Conservation (phyloP, 2,888 invertebrate genomes). For the Leptinotarsa tumamoca region DNA sequence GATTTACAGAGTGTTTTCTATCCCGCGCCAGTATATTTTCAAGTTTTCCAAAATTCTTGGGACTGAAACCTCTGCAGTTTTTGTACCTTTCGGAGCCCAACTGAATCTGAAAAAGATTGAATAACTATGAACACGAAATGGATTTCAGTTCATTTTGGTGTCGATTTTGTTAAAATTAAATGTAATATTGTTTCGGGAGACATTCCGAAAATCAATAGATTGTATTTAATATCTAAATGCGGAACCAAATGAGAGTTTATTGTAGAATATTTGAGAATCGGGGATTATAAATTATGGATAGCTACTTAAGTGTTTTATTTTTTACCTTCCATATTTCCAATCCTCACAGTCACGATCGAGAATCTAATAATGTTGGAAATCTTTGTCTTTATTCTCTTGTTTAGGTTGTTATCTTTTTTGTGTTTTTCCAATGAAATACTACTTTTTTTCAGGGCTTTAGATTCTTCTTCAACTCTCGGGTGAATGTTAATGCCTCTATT, state of each 20-base stretch:
- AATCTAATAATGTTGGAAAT: background rate
- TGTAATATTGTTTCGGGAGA: slow-evolving; percentile 21
- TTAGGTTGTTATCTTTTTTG: background rate
- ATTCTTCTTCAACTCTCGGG: too few relatives aligned
- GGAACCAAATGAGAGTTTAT: slow-evolving; percentile 40
- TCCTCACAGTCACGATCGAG: too few relatives aligned
- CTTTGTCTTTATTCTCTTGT: background rate
- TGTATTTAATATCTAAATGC: slow-evolving; percentile 41
- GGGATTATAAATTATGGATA: slow-evolving; percentile 27
- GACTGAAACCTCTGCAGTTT: slow-evolving; percentile 30
- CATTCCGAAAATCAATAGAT: slow-evolving; percentile 28
- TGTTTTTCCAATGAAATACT: too few relatives aligned
- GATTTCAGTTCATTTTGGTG: slow-evolving; percentile 27
- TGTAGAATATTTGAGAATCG: slow-evolving; percentile 34
- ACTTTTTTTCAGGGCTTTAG: too few relatives aligned
- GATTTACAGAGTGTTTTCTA: background rate
- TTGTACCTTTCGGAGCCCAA: slow-evolving; percentile 29
- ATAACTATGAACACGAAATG: slow-evolving; percentile 25
- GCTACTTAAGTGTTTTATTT: slow-evolving; percentile 4
- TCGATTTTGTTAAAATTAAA: slow-evolving; percentile 19
- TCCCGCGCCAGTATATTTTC: background rate
- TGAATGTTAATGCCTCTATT: too few relatives aligned
- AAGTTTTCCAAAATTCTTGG: background rate
- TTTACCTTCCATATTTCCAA: background rate
- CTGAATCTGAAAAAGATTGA: slow-evolving; percentile 19